Percentiles rank a stretch among this genome's conserved stretches.
These are phyloP conservation scores for Sus cebifrons DNA, from an alignment of 2,797 vertebrate species.

Conservation along the genomic window DNA sequence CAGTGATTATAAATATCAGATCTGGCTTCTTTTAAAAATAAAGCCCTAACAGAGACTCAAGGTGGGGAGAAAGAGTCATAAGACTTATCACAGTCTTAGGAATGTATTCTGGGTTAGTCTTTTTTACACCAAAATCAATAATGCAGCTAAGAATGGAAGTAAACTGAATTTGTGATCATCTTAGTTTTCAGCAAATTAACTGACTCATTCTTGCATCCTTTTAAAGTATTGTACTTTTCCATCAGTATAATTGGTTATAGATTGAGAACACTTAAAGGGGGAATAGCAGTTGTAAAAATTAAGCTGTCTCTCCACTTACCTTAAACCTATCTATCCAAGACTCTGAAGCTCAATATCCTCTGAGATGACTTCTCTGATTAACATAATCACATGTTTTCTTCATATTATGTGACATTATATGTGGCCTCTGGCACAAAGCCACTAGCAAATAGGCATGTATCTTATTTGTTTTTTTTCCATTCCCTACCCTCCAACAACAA, in stretches of 20 bases:
- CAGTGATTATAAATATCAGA: constrained; percentile 58
- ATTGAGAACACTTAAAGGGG: background rate
- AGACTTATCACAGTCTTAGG: constrained; percentile 33
- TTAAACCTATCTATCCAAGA: background rate
- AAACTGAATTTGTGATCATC: constrained; percentile 48
- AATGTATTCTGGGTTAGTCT: background rate
- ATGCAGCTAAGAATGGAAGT: constrained; percentile 1
- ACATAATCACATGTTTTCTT: background rate
- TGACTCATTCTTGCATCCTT: background rate
- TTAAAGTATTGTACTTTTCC: background rate
- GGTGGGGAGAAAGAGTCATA: background rate
- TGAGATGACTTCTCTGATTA: background rate
- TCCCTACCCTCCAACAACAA: background rate
- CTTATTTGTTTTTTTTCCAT: background rate
- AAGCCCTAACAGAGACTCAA: constrained; percentile 41
- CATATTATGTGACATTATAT: background rate
- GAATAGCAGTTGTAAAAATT: constrained; percentile 55
- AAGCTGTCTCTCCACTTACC: background rate
- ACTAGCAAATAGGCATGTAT: background rate
- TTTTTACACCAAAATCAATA: constrained; percentile 10
- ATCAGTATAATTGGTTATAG: background rate
- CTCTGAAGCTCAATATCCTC: background rate
- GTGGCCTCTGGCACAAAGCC: background rate
- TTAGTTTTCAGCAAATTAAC: background rate
- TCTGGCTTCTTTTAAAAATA: constrained; percentile 59